Evolutionary conservation across 2,113 vertebrate species (phyloP).

Genomic region (Ifrita kowaldi): DNA sequence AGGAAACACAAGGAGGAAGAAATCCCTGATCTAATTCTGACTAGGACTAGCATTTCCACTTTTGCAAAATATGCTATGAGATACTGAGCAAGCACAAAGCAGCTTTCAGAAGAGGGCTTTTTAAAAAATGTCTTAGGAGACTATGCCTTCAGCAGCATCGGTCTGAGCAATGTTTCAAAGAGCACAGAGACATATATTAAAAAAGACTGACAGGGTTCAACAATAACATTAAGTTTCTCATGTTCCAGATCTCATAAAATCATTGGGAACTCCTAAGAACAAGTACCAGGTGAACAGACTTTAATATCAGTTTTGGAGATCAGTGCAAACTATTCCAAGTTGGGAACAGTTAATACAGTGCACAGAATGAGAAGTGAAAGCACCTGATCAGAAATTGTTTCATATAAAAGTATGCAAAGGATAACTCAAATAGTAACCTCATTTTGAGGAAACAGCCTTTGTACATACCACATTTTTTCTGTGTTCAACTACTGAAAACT

Average conservation of each 20-base stretch:
- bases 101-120: neutral
- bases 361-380: neutral
- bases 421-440: neutral
- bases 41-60: neutral
- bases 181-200: neutral
- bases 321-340: neutral
- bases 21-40: constrained; percentile 9
- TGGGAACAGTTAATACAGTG: neutral
- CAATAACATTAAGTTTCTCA: neutral
- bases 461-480: neutral
- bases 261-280: neutral
- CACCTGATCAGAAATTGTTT: neutral
- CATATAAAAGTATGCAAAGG: neutral
- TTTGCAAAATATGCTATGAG: neutral
- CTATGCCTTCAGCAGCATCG: neutral
- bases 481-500: neutral
- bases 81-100: neutral
- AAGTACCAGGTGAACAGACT: neutral
- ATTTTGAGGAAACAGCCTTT: neutral
- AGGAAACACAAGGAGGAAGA: neutral
- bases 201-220: neutral
- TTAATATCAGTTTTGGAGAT: neutral
- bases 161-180: neutral
- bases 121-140: neutral
- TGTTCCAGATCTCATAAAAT: neutral